A percentile compares a stretch with the other conserved stretches of the same genome.
Evolutionary conservation across 1,140 invertebrate genomes (phyloP).

Genomic region (Oncopodura yosiiana): DNA sequence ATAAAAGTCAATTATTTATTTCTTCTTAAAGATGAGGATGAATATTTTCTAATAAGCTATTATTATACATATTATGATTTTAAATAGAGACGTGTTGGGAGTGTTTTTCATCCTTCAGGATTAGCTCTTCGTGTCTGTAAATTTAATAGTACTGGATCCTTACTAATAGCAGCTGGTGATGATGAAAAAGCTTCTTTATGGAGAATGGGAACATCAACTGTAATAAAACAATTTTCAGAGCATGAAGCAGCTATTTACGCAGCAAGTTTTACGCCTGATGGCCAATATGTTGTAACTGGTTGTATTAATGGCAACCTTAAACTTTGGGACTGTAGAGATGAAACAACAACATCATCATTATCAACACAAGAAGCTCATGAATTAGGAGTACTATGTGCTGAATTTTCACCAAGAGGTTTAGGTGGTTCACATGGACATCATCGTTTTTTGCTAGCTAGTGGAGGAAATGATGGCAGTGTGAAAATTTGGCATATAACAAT

Average conservation of each 20-base stretch:
- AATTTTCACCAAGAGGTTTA: conserved; percentile 47
- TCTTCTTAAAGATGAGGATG: not conserved
- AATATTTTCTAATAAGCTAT: not conserved
- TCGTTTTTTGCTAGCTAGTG: conserved; percentile 52
- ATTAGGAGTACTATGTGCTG: conserved; percentile 55
- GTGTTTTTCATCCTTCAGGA: conserved; percentile 42
- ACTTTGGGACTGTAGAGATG: conserved; percentile 35
- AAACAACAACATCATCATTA: conserved; percentile 40
- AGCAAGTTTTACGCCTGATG: conserved; percentile 29
- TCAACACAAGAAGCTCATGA: conserved; percentile 52
- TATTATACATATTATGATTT: conserved; percentile 35
- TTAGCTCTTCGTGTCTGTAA: conserved; percentile 48
- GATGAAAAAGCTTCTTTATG: conserved; percentile 61
- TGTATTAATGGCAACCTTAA: conserved; percentile 30
- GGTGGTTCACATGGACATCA: conserved; percentile 32
- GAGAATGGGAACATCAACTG: conserved; percentile 49
- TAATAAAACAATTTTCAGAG: conserved; percentile 21
- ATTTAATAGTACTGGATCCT: conserved; percentile 54
- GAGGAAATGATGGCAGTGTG: conserved; percentile 60
- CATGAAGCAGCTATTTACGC: conserved; percentile 31
- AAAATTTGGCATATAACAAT: conserved; percentile 54
- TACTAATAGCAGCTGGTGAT: conserved; percentile 59
- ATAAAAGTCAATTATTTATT: not conserved
- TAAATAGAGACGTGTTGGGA: conserved; percentile 42
- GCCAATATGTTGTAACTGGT: conserved; percentile 28